Evolutionary conservation across 1,140 invertebrate genomes (phyloP).

Genomic region (Euschistus heros): DNA sequence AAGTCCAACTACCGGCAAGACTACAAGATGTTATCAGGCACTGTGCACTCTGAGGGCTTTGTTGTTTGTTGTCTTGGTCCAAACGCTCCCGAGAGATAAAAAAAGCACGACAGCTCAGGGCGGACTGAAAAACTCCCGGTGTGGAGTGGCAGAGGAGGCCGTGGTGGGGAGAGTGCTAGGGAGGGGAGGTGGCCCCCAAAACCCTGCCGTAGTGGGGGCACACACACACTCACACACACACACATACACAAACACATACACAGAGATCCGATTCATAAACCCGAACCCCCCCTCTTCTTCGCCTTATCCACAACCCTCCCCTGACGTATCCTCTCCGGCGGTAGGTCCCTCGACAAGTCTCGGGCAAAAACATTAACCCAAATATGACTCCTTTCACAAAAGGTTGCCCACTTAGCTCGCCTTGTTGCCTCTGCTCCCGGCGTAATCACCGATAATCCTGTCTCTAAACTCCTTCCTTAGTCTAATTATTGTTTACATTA

Average conservation of each 20-base stretch:
- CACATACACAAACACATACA: too few relatives aligned
- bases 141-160: neutral
- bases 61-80: neutral
- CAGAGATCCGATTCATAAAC: neutral
- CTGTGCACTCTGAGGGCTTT: neutral
- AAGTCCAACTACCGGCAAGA: neutral
- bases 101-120: neutral
- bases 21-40: neutral
- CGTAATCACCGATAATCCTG: too few relatives aligned
- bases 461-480: too few relatives aligned
- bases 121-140: constrained; percentile 3
- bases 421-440: too few relatives aligned
- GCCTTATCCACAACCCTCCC: neutral
- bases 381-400: too few relatives aligned
- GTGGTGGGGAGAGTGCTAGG: neutral
- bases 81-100: neutral
- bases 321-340: neutral
- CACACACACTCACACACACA: too few relatives aligned
- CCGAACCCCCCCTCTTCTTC: neutral
- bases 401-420: too few relatives aligned
- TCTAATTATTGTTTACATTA: too few relatives aligned
- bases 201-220: too few relatives aligned
- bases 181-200: neutral
- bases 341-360: too few relatives aligned
- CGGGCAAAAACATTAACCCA: too few relatives aligned